Percentiles rank a stretch among this genome's conserved stretches.
These are phyloP conservation scores for Bradynema listronoti DNA, from an alignment of 1,140 invertebrate species.

Conservation along the genomic window DNA sequence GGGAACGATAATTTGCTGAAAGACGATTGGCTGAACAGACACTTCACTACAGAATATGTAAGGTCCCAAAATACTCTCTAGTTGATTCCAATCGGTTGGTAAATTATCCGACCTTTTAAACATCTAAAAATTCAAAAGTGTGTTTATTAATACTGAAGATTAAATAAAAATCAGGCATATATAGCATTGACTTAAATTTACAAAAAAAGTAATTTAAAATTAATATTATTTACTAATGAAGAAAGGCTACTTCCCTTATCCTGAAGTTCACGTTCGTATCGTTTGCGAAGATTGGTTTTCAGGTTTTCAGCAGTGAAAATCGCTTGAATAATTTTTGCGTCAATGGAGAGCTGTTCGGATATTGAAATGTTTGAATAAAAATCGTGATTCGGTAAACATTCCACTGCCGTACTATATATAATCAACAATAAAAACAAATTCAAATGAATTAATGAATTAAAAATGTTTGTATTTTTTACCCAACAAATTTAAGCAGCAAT, in stretches of 20 bases:
- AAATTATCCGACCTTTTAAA: no score
- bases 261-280: not conserved
- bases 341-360: not conserved
- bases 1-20: conserved; percentile 16
- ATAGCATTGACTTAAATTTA: no score
- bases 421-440: not conserved
- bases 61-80: no score
- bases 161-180: no score
- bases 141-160: no score
- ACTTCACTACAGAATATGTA: conserved; percentile 7
- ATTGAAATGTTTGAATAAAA: not conserved
- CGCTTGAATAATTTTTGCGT: conserved; percentile 13
- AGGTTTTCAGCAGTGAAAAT: conserved; percentile 9
- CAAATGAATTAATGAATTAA: not conserved
- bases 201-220: no score
- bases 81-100: no score
- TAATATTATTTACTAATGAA: no score
- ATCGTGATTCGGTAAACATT: conserved; percentile 7
- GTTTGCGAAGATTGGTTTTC: conserved; percentile 5
- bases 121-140: no score
- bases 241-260: no score
- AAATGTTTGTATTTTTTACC: no score
- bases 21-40: conserved; percentile 6
- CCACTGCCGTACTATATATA: conserved; percentile 4
- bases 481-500: conserved; percentile 7